Evolutionary conservation across 2,113 vertebrate species (phyloP), one percentile per base, ranked within the genome.

Genomic region (Zeus faber): DNA sequence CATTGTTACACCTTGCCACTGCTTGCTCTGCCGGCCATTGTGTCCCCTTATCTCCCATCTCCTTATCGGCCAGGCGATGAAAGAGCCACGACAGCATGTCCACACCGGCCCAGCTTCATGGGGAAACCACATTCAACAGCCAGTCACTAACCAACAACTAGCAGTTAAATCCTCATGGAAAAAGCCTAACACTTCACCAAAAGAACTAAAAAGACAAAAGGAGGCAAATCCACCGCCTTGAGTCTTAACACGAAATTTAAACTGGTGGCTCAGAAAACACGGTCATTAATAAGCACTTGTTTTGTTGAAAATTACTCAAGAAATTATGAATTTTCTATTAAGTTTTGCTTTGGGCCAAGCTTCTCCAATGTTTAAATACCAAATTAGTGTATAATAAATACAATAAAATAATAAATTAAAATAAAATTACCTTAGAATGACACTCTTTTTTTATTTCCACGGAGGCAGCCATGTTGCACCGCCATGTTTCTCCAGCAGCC

Each of bases 11-110:
- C 82, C 83, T 88, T 86, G 77, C 84, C 68, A 81, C 65, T 71
- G 61, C 86, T 89, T 79, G 80, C 82, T 89, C 72, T 69, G 69
- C 26, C 4, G 77, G 65, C 82, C 76, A 81, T 69, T 90, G 84
- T 90, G 84, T 82, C 77, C 86, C 50, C 81, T 86, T 73, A 87
- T 87, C 83, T 88, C 69, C 77, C 72, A 87, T 87, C 83, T 88
- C 69, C 77, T 58, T 78, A 87, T 85, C 82, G 85, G 83, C 75
- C 71, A 84, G 78, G 14, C 18, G 73, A 82, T 89, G 82, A 91
- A 86, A 90, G 69, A 90, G 87, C 81, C 60, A 37, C 75, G 80
- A 82, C 87, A 86, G 82, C 80, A 79, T 31, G 55, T 80, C 77
- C 68, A 82, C 67, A 80, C 51, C 70, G 72, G 27, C 43, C 76